phyloP scores from a whole-genome alignment of 2,797 vertebrate genomes.

The Sarcoramphus papa region DNA sequence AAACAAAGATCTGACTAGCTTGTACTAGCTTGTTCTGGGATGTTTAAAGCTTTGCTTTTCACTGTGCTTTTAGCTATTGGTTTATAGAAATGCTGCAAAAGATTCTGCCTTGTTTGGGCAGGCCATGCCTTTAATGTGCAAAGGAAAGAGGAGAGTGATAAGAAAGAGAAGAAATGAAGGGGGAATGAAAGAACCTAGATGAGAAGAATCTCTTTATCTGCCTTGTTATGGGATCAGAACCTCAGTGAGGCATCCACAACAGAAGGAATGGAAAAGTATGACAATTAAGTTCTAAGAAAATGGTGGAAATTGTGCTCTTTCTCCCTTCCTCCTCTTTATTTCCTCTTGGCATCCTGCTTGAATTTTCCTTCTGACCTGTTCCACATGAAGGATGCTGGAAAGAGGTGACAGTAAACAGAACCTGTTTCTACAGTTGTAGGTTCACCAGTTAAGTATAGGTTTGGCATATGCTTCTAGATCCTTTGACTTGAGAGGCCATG shows the following conservation, averaged over 20 bases:
- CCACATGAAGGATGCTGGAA: neutral
- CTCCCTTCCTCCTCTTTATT: neutral
- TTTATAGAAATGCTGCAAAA: neutral
- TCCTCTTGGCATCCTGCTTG: neutral
- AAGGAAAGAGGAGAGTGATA: neutral
- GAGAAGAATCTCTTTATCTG: neutral
- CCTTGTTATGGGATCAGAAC: neutral
- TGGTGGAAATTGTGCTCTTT: neutral
- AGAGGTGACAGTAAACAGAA: neutral
- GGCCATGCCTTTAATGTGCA: neutral
- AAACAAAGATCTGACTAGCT: neutral
- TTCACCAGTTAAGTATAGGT: too few species aligned
- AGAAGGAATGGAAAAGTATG: neutral
- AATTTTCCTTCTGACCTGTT: neutral
- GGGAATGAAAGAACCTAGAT: neutral
- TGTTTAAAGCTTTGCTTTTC: neutral
- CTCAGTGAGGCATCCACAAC: accelerated
- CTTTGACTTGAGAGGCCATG: neutral
- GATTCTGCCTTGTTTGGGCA: neutral
- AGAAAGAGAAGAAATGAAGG: neutral
- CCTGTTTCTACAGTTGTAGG: neutral
- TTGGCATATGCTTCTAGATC: neutral
- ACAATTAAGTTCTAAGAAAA: neutral
- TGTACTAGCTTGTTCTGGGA: neutral
- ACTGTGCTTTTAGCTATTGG: neutral